phyloP scores from a whole-genome alignment of 2,113 vertebrate species.

The Cheilinus undulatus region DNA sequence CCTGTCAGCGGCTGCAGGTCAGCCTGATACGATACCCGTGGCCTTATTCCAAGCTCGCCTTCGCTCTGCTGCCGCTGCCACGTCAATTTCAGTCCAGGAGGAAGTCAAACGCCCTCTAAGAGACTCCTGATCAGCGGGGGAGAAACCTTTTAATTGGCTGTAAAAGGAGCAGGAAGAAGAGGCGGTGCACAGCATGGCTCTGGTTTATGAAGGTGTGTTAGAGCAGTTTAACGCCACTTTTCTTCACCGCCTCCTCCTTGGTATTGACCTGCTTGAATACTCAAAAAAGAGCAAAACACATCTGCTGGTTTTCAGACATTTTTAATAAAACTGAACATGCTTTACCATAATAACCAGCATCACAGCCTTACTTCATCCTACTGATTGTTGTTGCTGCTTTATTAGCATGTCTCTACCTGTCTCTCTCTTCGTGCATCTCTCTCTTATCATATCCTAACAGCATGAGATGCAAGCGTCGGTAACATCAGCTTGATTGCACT shows the following conservation, averaged over 20 bases:
- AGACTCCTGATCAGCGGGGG: constrained; percentile 41
- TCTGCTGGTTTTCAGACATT: too few relatives aligned
- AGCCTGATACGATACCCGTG: constrained; percentile 58
- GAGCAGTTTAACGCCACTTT: not conserved
- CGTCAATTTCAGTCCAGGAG: constrained; percentile 45
- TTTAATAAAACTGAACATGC: too few relatives aligned
- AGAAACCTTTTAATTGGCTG: constrained; percentile 54
- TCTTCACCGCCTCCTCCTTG: constrained; percentile 5
- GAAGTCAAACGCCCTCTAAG: constrained; percentile 62
- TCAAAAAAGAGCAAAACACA: constrained; percentile 1
- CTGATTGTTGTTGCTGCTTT: too few relatives aligned
- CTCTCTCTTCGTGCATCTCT: too few relatives aligned
- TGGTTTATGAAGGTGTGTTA: constrained; percentile 29
- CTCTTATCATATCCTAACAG: too few relatives aligned
- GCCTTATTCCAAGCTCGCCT: constrained; percentile 62
- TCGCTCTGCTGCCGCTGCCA: constrained; percentile 21
- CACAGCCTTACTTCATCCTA: too few relatives aligned
- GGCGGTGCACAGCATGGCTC: not conserved
- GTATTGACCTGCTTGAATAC: constrained; percentile 19
- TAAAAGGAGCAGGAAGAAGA: constrained; percentile 28
- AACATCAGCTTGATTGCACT: too few relatives aligned
- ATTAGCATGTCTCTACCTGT: too few relatives aligned
- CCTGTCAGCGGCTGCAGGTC: constrained; percentile 65
- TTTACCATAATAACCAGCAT: too few relatives aligned
- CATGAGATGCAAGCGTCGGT: too few relatives aligned